A percentile compares a stretch with the other conserved stretches of the same genome.
Evolutionary conservation across 1,140 invertebrate genomes (phyloP).

Genomic region (Hycleus phaleratus): DNA sequence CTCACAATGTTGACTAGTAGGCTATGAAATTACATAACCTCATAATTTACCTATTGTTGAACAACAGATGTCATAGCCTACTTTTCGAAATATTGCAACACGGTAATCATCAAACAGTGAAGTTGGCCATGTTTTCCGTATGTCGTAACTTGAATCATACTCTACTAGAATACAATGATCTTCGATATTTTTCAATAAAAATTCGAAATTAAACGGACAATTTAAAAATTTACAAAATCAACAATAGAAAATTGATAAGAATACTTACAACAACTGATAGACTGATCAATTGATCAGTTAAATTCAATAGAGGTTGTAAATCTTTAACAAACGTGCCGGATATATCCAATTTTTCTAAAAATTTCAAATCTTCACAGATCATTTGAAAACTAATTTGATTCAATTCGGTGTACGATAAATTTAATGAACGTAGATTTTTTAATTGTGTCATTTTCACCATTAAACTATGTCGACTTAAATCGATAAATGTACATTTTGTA

Average conservation of each 20-base stretch:
- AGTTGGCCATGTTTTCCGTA: no score
- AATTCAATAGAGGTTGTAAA: slow-evolving; percentile 49
- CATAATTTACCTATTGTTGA: no score
- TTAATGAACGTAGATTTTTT: slow-evolving; percentile 56
- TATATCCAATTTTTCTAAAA: slow-evolving; percentile 62
- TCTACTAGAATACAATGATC: no score
- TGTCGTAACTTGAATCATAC: no score
- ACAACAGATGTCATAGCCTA: no score
- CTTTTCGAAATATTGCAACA: no score
- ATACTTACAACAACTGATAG: slow-evolving; percentile 25
- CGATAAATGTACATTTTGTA: slow-evolving; percentile 56
- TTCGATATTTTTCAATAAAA: no score
- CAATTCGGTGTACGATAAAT: slow-evolving; percentile 66
- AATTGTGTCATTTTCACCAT: slow-evolving; percentile 50
- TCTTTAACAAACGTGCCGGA: slow-evolving; percentile 62
- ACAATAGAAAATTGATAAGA: not conserved
- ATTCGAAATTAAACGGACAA: no score
- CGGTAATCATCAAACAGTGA: no score
- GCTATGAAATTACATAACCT: no score
- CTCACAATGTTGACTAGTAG: no score
- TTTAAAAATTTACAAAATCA: not conserved
- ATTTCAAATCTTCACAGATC: slow-evolving; percentile 60
- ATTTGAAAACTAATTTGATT: slow-evolving; percentile 61
- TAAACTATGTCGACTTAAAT: slow-evolving; percentile 44
- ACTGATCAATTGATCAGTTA: slow-evolving; percentile 14